Evolutionary conservation across 2,888 invertebrate genomes (phyloP).

Genomic region (Cryptocephalus moraei): DNA sequence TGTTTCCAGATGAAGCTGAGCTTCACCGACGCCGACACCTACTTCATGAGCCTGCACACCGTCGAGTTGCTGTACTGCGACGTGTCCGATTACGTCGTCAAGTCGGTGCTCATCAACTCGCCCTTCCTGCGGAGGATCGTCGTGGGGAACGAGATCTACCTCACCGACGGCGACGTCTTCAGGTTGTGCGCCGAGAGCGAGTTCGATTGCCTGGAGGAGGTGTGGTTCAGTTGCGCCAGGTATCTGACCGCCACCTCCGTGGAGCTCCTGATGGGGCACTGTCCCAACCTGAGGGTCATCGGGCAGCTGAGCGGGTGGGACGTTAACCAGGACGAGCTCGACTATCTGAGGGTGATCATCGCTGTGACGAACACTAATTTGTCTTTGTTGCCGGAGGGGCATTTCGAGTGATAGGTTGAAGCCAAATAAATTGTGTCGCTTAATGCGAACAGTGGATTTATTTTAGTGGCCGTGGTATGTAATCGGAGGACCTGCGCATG

Average conservation of each 20-base stretch:
- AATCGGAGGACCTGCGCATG: too few relatives aligned
- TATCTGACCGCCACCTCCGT: constrained; percentile 52
- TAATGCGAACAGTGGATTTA: too few relatives aligned
- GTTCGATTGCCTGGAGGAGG: constrained; percentile 51
- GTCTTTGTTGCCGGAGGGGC: constrained; percentile 44
- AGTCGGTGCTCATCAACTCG: constrained; percentile 49
- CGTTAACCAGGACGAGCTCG: constrained; percentile 55
- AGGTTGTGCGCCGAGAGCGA: constrained; percentile 56
- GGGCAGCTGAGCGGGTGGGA: constrained; percentile 62
- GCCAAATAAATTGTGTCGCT: too few relatives aligned
- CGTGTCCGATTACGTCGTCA: constrained; percentile 46
- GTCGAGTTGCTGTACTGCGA: constrained; percentile 59
- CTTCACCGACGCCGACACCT: constrained; percentile 45
- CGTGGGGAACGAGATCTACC: constrained; percentile 53
- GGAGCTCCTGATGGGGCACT: constrained; percentile 56
- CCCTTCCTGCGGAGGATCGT: constrained; percentile 51
- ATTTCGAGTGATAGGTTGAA: too few relatives aligned
- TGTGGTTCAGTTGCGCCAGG: constrained; percentile 61
- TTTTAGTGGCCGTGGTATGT: too few relatives aligned
- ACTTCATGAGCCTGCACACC: constrained; percentile 50
- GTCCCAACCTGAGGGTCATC: constrained; percentile 50
- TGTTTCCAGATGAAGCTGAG: constrained; percentile 56
- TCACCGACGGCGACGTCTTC: constrained; percentile 58
- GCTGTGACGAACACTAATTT: constrained; percentile 56
- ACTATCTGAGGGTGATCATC: constrained; percentile 53